phyloP scores from a whole-genome alignment of 2,113 vertebrate species.

The Spermophilus dauricus region DNA sequence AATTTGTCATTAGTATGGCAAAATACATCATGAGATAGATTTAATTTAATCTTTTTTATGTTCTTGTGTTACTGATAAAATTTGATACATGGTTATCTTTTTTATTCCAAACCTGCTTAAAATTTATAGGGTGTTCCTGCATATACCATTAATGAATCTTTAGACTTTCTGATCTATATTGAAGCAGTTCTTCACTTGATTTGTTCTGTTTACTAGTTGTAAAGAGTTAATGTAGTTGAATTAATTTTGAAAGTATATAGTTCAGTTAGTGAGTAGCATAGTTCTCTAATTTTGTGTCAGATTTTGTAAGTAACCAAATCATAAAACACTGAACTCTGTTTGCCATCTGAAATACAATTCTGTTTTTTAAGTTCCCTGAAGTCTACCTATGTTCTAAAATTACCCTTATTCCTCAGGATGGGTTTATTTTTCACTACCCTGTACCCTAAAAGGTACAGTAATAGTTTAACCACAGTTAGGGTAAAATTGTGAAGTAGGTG shows the following conservation, averaged over 20 bases:
- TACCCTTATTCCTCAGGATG: not conserved
- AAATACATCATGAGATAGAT: not conserved
- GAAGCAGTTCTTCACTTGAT: slow-evolving; percentile 42
- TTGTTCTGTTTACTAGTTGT: slow-evolving; percentile 41
- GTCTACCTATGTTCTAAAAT: slow-evolving; percentile 17
- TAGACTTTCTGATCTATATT: slow-evolving; percentile 26
- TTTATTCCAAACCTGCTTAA: slow-evolving; percentile 55
- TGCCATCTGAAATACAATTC: slow-evolving; percentile 31
- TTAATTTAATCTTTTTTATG: not conserved
- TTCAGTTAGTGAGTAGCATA: slow-evolving; percentile 30
- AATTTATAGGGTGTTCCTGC: slow-evolving; percentile 21
- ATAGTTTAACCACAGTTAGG: not conserved
- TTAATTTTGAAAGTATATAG: slow-evolving; percentile 45
- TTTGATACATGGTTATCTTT: not conserved
- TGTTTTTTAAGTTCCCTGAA: slow-evolving; percentile 46
- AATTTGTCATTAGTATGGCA: not conserved
- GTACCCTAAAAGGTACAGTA: slow-evolving; percentile 11
- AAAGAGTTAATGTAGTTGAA: slow-evolving; percentile 35
- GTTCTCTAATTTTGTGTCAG: not conserved
- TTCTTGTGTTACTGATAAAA: slow-evolving; percentile 16
- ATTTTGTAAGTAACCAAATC: slow-evolving; percentile 33
- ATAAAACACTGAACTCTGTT: slow-evolving; percentile 60
- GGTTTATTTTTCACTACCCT: slow-evolving; percentile 39
- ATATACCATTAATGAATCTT: slow-evolving; percentile 17
- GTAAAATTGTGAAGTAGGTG: slow-evolving; percentile 5